phyloP scores from a whole-genome alignment of 2,797 vertebrate species.

The Acestrorhynchus altus region DNA sequence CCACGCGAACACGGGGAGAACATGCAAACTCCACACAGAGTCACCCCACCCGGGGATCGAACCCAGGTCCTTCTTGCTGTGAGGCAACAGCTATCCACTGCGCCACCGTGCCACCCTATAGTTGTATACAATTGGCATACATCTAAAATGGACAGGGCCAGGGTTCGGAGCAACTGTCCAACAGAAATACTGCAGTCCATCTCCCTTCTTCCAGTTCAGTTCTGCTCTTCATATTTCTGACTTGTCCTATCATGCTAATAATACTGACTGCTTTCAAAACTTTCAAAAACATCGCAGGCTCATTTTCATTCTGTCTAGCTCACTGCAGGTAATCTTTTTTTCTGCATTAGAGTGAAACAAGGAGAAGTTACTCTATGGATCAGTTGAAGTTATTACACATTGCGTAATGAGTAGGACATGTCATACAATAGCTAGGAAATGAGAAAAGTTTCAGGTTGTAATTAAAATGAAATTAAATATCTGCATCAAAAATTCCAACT shows the following conservation, averaged over 20 bases:
- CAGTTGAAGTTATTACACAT: conserved; percentile 19
- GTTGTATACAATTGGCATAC: too few relatives aligned
- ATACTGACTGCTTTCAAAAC: background rate
- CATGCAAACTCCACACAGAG: too few relatives aligned
- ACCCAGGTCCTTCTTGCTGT: too few relatives aligned
- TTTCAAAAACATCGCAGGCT: background rate
- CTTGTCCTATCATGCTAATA: background rate
- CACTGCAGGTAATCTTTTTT: conserved; percentile 4
- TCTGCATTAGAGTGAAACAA: conserved; percentile 1
- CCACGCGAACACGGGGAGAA: too few relatives aligned
- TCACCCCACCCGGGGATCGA: too few relatives aligned
- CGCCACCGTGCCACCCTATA: too few relatives aligned
- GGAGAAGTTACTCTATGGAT: conserved; percentile 1
- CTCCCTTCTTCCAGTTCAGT: background rate
- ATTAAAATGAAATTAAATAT: conserved; percentile 15
- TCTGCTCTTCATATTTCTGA: background rate
- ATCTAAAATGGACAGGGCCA: background rate
- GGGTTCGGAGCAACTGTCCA: background rate
- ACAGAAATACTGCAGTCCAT: background rate
- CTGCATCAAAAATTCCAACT: background rate
- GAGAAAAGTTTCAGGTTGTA: conserved; percentile 9
- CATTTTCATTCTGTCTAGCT: conserved; percentile 5
- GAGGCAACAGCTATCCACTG: too few relatives aligned
- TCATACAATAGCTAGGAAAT: conserved; percentile 7
- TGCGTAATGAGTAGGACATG: conserved; percentile 13